Conservation (phyloP, 2,797 vertebrate species). For the Gastrophryne carolinensis region DNA sequence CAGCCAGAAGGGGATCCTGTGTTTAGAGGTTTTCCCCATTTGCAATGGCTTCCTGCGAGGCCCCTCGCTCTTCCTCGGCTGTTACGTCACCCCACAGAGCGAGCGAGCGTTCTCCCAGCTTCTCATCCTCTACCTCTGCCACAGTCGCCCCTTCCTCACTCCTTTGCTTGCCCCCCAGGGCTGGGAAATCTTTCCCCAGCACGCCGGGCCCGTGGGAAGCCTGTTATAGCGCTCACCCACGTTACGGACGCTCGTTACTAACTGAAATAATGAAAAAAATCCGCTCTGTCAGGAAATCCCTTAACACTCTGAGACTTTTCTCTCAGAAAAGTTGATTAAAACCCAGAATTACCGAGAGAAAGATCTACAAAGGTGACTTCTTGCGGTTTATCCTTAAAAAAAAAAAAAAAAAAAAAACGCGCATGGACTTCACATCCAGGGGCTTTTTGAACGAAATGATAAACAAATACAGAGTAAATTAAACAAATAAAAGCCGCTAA, state of each 20-base stretch:
- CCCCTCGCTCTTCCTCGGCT: constrained; percentile 63
- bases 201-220: constrained; percentile 46
- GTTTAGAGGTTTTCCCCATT: constrained; percentile 25
- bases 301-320: constrained; percentile 22
- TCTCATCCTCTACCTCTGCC: constrained; percentile 58
- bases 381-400: neutral
- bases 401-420: neutral
- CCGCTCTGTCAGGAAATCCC: constrained; percentile 30
- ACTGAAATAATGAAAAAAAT: constrained; percentile 25
- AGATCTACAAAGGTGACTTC: neutral
- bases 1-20: neutral
- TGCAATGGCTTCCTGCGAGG: constrained; percentile 18
- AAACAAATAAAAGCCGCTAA: constrained; percentile 16
- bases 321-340: constrained; percentile 1
- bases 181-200: constrained; percentile 18
- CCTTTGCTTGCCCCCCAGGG: constrained; percentile 28
- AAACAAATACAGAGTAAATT: constrained; percentile 20
- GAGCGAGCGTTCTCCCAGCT: constrained; percentile 42
- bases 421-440: neutral
- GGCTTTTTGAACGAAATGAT: neutral
- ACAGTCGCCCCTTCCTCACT: constrained; percentile 59
- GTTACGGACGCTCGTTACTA: constrained; percentile 14
- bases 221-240: constrained; percentile 32
- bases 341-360: neutral
- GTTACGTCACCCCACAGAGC: constrained; percentile 58